These are phyloP conservation scores for Apamea crenata DNA, from an alignment of 2,888 invertebrate genomes.

Conservation along the genomic window DNA sequence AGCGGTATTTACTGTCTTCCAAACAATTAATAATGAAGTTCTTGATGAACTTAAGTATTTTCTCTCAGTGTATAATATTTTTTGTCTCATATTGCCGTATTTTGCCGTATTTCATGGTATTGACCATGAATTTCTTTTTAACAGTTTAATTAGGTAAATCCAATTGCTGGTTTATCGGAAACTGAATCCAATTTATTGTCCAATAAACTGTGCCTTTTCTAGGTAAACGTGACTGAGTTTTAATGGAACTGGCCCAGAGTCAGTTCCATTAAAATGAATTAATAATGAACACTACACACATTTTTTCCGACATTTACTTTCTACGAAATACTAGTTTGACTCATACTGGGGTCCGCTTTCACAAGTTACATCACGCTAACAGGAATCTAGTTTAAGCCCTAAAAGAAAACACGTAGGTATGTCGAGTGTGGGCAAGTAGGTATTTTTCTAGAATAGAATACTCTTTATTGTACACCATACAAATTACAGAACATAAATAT, in stretches of 20 bases:
- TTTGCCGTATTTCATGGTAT: not conserved
- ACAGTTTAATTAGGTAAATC: not conserved
- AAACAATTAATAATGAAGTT: too few relatives aligned
- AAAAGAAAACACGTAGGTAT: not conserved
- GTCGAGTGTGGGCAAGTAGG: not conserved
- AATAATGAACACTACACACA: slow-evolving; percentile 17
- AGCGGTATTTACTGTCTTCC: too few relatives aligned
- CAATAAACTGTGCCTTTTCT: not conserved
- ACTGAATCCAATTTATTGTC: not conserved
- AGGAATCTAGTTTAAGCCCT: slow-evolving; percentile 1
- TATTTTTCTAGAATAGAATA: too few relatives aligned
- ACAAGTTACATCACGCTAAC: not conserved
- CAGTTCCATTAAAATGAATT: slow-evolving; percentile 21
- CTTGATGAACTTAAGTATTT: not conserved
- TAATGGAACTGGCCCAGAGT: not conserved
- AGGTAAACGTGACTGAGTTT: not conserved
- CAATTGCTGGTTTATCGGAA: not conserved
- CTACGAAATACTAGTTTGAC: slow-evolving; percentile 5
- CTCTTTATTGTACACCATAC: too few relatives aligned
- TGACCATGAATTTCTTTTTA: not conserved
- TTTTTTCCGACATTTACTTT: slow-evolving; percentile 6
- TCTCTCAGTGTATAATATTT: not conserved
- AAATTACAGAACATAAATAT: too few relatives aligned
- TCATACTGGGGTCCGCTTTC: not conserved
- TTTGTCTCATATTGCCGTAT: not conserved